Percentiles rank a stretch among this genome's conserved stretches.
phyloP scores from a whole-genome alignment of 1,140 invertebrate species.

The Lethrus apterus region DNA sequence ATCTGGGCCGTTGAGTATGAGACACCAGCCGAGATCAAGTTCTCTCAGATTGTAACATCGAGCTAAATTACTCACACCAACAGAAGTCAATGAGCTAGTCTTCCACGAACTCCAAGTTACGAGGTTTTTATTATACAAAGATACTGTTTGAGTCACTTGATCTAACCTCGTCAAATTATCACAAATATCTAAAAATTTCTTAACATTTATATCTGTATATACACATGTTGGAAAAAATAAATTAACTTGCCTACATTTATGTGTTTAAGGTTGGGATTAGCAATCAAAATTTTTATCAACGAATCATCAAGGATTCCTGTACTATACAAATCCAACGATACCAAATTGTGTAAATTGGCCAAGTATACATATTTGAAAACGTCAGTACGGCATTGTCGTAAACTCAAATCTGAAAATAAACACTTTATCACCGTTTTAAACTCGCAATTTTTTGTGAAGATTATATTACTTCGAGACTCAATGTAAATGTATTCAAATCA shows the following conservation, averaged over 20 bases:
- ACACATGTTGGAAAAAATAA: not conserved
- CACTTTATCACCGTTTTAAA: no score
- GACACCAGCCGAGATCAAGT: conserved; percentile 82
- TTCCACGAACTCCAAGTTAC: conserved; percentile 82
- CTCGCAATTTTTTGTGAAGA: no score
- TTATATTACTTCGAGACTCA: no score
- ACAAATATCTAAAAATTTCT: conserved; percentile 44
- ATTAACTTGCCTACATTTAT: conserved; percentile 56
- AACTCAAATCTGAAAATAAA: conserved; percentile 61
- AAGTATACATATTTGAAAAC: no score
- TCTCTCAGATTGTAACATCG: conserved; percentile 67
- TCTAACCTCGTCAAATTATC: conserved; percentile 55
- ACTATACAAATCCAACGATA: conserved; percentile 69
- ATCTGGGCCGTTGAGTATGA: conserved; percentile 38
- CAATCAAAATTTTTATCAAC: conserved; percentile 55
- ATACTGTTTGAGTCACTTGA: conserved; percentile 57
- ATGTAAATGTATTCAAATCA: no score
- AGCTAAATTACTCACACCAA: conserved; percentile 60
- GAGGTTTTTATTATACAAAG: conserved; percentile 56
- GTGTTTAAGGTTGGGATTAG: conserved; percentile 61
- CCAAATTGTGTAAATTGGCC: conserved; percentile 54
- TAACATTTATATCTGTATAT: not conserved
- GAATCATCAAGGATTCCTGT: conserved; percentile 57
- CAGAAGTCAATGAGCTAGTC: conserved; percentile 61
- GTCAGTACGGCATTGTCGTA: conserved; percentile 59